Evolutionary conservation across 1,140 invertebrate species (phyloP).

Genomic region (Diuraphis noxia): DNA sequence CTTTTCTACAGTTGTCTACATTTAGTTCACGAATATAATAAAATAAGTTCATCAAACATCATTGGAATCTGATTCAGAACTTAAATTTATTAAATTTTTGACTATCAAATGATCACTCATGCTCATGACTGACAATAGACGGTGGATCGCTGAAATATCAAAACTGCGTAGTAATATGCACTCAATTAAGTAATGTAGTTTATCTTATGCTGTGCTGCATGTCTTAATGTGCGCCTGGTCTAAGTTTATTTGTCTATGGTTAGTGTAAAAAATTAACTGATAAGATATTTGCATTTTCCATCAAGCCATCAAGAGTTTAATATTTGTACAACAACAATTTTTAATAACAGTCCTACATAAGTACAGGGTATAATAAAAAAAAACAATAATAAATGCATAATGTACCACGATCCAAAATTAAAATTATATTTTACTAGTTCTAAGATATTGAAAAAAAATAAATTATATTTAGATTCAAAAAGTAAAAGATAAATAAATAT

Average conservation of each 20-base stretch:
- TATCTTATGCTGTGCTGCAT: too few species aligned
- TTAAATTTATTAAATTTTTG: neutral
- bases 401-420: neutral
- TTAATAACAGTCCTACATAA: neutral
- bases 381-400: neutral
- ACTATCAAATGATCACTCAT: too few species aligned
- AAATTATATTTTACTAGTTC: constrained; percentile 24
- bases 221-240: too few species aligned
- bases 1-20: neutral
- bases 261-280: too few species aligned
- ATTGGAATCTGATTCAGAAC: constrained; percentile 22
- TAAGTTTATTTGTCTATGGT: too few species aligned
- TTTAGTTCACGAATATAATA: neutral
- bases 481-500: constrained; percentile 21
- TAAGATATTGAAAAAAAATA: neutral
- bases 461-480: constrained; percentile 9
- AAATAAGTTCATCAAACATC: neutral
- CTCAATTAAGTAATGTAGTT: neutral
- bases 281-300: neutral
- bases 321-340: neutral
- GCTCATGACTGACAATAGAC: too few species aligned
- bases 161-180: neutral
- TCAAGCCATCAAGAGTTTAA: neutral
- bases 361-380: neutral
- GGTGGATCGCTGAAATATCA: neutral